phyloP scores from a whole-genome alignment of 1,140 invertebrate genomes.

The Drosophila sulfurigaster region DNA sequence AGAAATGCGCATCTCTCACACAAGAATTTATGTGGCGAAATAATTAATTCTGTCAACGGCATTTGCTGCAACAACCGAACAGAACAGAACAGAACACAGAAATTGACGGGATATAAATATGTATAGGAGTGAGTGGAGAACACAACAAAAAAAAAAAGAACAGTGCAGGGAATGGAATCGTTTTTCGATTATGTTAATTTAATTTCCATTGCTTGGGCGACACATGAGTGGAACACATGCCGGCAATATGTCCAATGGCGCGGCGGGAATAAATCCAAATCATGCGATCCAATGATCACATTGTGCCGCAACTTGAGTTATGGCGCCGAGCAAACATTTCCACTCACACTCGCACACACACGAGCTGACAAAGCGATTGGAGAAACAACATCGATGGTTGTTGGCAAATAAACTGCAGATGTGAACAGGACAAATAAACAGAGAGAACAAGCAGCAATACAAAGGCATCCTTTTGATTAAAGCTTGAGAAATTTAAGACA shows the following conservation, averaged over 20 bases:
- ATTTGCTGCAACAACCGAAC: constrained; percentile 48
- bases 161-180: constrained; percentile 60
- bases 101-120: constrained; percentile 65
- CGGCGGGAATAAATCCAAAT: constrained; percentile 81
- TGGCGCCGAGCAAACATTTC: constrained; percentile 57
- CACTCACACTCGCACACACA: constrained; percentile 23
- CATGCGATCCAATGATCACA: constrained; percentile 83
- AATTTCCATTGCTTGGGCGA: constrained; percentile 57
- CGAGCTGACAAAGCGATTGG: constrained; percentile 32
- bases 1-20: constrained; percentile 15
- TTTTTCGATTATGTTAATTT: constrained; percentile 82
- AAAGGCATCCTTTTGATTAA: constrained; percentile 30
- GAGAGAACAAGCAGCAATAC: constrained; percentile 10
- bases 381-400: constrained; percentile 62
- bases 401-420: constrained; percentile 73
- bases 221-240: constrained; percentile 77
- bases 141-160: constrained; percentile 23
- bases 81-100: constrained; percentile 32
- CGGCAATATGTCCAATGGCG: constrained; percentile 81
- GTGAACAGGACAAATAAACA: constrained; percentile 61
- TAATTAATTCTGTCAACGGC: constrained; percentile 79
- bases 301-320: constrained; percentile 79
- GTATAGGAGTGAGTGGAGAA: constrained; percentile 27
- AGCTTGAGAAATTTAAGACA: constrained; percentile 10
- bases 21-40: constrained; percentile 79